A percentile compares a stretch with the other conserved stretches of the same genome.
Conservation (phyloP, 2,113 vertebrate genomes). For the Leucosticte australis region DNA sequence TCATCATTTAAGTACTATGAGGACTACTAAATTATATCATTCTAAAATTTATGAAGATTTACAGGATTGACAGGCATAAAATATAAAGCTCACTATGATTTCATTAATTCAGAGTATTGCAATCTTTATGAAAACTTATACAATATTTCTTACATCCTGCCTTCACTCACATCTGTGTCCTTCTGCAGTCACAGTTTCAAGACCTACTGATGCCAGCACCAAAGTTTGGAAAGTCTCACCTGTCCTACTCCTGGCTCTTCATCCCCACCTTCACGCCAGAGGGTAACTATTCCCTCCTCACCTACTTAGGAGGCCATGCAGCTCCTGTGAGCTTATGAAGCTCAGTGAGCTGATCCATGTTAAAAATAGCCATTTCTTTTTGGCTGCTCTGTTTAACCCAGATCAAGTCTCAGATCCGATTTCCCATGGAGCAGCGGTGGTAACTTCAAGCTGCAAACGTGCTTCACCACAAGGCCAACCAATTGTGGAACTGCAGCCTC, state of each 20-base stretch:
- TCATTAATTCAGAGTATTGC: background rate
- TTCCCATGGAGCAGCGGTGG: fast-evolving
- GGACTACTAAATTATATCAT: background rate
- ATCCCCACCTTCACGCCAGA: background rate
- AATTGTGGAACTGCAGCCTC: background rate
- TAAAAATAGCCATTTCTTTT: conserved; percentile 2
- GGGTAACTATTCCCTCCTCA: background rate
- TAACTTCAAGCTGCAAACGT: background rate
- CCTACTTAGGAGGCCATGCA: background rate
- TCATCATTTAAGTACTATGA: background rate
- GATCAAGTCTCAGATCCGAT: background rate
- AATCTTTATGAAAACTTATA: background rate
- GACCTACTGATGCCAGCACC: background rate
- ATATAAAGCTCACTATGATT: background rate
- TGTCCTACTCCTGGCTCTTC: background rate
- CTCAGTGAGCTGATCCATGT: background rate
- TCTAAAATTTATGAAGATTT: background rate
- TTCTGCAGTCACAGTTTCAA: background rate
- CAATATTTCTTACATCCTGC: background rate
- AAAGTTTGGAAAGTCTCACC: background rate
- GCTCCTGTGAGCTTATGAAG: background rate
- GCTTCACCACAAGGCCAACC: background rate
- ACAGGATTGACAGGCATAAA: background rate
- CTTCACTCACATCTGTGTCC: background rate
- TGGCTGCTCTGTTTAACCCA: background rate